Base-by-base conservation (phyloP, 2,797 vertebrate genomes). In the Halcyon badia region DNA sequence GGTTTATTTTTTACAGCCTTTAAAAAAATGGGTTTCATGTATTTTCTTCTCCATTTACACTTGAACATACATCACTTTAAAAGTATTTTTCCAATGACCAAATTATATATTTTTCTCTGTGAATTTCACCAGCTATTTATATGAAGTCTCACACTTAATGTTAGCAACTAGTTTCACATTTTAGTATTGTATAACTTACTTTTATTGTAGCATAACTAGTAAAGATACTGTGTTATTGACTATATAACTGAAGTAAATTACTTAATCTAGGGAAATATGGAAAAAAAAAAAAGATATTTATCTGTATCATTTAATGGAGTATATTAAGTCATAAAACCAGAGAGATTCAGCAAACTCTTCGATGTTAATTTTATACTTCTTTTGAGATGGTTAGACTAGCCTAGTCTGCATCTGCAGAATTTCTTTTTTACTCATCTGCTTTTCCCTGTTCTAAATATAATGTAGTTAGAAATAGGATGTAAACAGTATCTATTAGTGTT, bases 181-280 rank as follows among this genome's bases (percentile, higher is more conserved):
- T 96, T 61, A 96, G 19, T 77, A 66, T 2, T 0, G n/a, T 49
- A 64, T 89, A 87, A 77, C 44, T 91, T 88, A 81, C 7, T 77
- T 87, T 94, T 94, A 96, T 73, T 79, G 68, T 42, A 71, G 28
- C 14, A 28, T 75, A 87, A 60, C 83, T 82, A 78, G 66, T 28
- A 71, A 90, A 80, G 20, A 65, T 49, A 68, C 58, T 61, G 25
- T 57, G 62, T 69, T 90, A 90, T 64, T 83, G 81, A 93, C 84
- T 89, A 46, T 9, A 33, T 91, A 92, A 89, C 60, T 85, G 57
- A 85, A 21, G 68, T 52, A 95, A 90, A 90, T 7, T 3, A 90
- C 54, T 95, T 88, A 84, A 90, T 90, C 54, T 82, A 76, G 66
- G 58, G 39, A 94, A 68, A 86, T 83, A 94, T 13, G 54, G 79